Base-by-base conservation (phyloP, 2,113 vertebrate genomes). In the Myiagra hebetior region DNA sequence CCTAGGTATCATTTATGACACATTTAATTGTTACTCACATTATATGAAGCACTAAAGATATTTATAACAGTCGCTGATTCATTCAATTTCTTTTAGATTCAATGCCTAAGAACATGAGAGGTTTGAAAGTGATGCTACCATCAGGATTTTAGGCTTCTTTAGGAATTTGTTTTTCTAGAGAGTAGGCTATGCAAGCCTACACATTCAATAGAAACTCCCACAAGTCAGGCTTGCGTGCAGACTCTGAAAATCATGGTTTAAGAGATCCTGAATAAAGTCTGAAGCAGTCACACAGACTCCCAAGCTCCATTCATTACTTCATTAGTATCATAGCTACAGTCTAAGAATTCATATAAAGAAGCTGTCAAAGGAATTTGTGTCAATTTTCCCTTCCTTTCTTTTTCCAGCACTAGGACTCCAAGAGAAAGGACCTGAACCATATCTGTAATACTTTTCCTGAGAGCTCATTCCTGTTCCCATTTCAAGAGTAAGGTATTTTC, bases 311-410 rank as follows among this genome's bases (percentile, higher is more conserved):
- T 69, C 67, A 42, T 37, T 37, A 11, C 18, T 77, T 63, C 47
- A 49, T 10, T 2, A 64, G 3, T 28, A 64, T 13, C 0, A 0
- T 2, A 69, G 37, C 20, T 67, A 73, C n/a, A 30, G 44, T 8
- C 65, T 63, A 33, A 64, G 63, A 67, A 74, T 49, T 79, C 62
- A 33, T 56, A 42, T 8, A 30, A 56, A 81, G 46, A 63, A 84
- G 30, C 16, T 75, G 18, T 27, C 39, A 52, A 75, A 67, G 33
- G 50, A 69, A 86, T 76, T 39, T 79, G 22, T 33, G 35, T 46
- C 64, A 85, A 52, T 59, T 17, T 74, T 13, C 8, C 30, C 8
- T 35, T 62, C 46, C 41, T 55, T 89, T 49, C 42, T 68, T 80
- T 59, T 67, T 46, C 50, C 30, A n/a, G 26, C 23, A 20, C 30